A percentile compares a stretch with the other conserved stretches of the same genome.
Evolutionary conservation across 2,113 vertebrate species (phyloP).

Genomic region (Furnarius figulus): DNA sequence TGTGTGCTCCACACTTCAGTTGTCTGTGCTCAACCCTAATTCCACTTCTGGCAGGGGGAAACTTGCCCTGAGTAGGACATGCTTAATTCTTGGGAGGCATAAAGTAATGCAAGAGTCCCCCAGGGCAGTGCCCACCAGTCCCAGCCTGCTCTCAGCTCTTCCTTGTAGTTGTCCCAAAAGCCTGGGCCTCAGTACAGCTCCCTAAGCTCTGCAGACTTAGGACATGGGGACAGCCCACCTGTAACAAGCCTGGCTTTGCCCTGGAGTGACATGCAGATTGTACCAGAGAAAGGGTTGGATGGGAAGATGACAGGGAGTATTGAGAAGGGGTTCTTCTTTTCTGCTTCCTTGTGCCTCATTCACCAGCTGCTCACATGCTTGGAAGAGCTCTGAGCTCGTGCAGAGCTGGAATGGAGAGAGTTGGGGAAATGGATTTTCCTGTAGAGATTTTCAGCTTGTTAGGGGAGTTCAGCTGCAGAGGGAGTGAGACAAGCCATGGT

Average conservation of each 20-base stretch:
- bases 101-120: neutral
- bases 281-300: neutral
- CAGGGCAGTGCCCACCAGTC: too few species aligned
- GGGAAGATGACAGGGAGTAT: neutral
- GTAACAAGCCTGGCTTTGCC: neutral
- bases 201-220: neutral
- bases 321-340: neutral
- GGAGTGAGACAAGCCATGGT: neutral
- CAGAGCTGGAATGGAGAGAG: fast-evolving
- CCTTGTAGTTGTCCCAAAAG: neutral
- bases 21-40: neutral
- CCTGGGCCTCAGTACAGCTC: neutral
- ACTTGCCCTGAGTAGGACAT: neutral
- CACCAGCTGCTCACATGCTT: neutral
- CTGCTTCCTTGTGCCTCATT: neutral
- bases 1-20: neutral
- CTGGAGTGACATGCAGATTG: neutral
- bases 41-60: neutral
- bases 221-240: neutral
- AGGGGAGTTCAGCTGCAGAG: neutral
- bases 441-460: neutral
- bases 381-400: neutral
- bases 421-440: neutral
- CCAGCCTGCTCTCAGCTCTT: neutral
- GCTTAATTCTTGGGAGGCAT: neutral